A percentile compares a stretch with the other conserved stretches of the same genome.
Conservation (phyloP, 2,113 vertebrate genomes). For the Platycercus adscitus region DNA sequence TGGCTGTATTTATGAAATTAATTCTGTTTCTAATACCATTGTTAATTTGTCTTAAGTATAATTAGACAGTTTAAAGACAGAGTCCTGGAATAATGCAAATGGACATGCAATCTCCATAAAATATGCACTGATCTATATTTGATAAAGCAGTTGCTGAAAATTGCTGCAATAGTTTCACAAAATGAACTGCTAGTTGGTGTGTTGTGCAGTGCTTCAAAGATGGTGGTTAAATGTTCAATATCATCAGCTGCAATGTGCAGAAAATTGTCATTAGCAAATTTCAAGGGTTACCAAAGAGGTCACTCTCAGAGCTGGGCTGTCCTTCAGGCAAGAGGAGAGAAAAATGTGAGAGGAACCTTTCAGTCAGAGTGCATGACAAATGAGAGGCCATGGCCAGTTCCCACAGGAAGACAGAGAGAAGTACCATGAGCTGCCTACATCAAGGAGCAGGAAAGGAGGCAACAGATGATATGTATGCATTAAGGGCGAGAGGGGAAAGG, state of each 20-base stretch:
- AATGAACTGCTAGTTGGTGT: conserved; percentile 27
- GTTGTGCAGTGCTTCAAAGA: not conserved
- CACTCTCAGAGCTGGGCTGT: not conserved
- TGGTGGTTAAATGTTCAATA: not conserved
- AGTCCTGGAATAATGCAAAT: conserved; percentile 53
- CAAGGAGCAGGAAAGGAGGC: conserved; percentile 40
- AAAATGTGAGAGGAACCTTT: conserved; percentile 8
- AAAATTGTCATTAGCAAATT: not conserved
- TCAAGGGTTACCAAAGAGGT: not conserved
- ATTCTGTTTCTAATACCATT: conserved; percentile 49
- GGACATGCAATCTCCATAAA: conserved; percentile 46
- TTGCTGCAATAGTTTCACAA: conserved; percentile 48
- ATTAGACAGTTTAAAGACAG: conserved; percentile 47
- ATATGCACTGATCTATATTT: conserved; percentile 48
- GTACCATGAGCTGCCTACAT: not conserved
- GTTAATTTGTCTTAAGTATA: conserved; percentile 53
- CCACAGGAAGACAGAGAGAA: conserved; percentile 16
- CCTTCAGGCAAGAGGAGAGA: not conserved
- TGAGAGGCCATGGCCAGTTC: not conserved
- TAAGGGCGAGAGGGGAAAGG: not conserved
- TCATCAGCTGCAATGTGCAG: not conserved
- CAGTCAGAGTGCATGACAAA: conserved; percentile 1
- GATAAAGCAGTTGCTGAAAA: conserved; percentile 35
- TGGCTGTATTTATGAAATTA: conserved; percentile 34
- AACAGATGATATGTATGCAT: not conserved